Conservation (phyloP, 2,888 invertebrate genomes). For the Adineta ricciae region DNA sequence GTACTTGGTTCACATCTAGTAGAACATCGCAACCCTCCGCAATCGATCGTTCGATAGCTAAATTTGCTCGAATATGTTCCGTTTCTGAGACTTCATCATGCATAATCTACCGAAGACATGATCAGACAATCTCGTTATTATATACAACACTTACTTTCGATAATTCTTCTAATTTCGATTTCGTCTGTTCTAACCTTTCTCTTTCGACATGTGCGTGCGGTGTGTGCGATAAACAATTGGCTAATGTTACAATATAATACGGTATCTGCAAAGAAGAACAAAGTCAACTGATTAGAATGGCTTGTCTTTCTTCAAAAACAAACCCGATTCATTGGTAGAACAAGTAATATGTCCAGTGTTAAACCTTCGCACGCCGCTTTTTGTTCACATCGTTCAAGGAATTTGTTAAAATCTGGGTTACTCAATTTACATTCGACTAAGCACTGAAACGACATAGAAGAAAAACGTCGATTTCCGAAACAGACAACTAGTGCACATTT, state of each 20-base stretch:
- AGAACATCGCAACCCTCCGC: conserved; percentile 84
- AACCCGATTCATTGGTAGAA: conserved; percentile 88
- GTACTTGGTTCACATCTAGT: conserved; percentile 81
- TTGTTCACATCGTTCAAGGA: conserved; percentile 69
- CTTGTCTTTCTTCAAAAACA: conserved; percentile 29
- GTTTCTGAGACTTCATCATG: conserved; percentile 80
- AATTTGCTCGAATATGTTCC: conserved; percentile 76
- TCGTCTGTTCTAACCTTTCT: conserved; percentile 73
- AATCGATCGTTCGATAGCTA: conserved; percentile 83
- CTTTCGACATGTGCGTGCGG: conserved; percentile 85
- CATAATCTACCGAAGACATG: conserved; percentile 55
- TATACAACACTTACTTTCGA: conserved; percentile 46
- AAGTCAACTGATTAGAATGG: neutral
- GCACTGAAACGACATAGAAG: neutral
- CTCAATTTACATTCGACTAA: conserved; percentile 77
- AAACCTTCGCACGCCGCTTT: conserved; percentile 74
- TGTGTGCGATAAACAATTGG: conserved; percentile 78
- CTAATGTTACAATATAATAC: conserved; percentile 77
- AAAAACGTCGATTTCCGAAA: no score
- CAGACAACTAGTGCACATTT: neutral
- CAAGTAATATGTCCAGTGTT: conserved; percentile 74
- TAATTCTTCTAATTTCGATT: conserved; percentile 68
- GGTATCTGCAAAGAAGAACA: conserved; percentile 58
- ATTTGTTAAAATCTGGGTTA: conserved; percentile 61
- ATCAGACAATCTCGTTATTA: neutral